phyloP scores from a whole-genome alignment of 2,797 vertebrate genomes.

The Pampus argenteus region DNA sequence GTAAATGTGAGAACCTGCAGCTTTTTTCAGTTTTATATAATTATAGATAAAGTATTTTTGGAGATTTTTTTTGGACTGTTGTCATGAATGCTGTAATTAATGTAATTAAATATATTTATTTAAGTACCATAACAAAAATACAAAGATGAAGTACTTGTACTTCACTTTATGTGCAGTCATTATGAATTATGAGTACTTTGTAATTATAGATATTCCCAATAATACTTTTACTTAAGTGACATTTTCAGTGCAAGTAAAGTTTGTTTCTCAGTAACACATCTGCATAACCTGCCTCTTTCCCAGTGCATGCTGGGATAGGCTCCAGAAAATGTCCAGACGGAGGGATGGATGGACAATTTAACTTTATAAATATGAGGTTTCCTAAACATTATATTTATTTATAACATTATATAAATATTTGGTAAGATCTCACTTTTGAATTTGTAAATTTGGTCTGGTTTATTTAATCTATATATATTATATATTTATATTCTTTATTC shows the following conservation, averaged over 20 bases:
- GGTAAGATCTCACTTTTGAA: no score
- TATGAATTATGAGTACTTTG: neutral
- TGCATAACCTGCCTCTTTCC: neutral
- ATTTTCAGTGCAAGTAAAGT: slow-evolving; percentile 29
- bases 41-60: no score
- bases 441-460: no score
- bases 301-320: slow-evolving; percentile 27
- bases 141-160: neutral
- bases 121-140: no score
- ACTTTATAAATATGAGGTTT: no score
- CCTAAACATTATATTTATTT: no score
- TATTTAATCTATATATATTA: no score
- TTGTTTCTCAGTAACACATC: slow-evolving; percentile 30
- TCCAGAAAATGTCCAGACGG: neutral
- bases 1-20: neutral
- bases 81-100: neutral
- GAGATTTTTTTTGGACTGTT: neutral
- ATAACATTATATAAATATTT: no score
- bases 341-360: slow-evolving; percentile 17
- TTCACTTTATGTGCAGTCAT: no score
- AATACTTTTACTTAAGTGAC: neutral
- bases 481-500: no score
- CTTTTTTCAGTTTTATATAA: neutral
- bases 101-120: neutral
- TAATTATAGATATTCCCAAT: neutral